Evolutionary conservation across 2,797 vertebrate species (phyloP), one percentile per base, ranked within the genome.

Genomic region (Acropternis orthonyx): DNA sequence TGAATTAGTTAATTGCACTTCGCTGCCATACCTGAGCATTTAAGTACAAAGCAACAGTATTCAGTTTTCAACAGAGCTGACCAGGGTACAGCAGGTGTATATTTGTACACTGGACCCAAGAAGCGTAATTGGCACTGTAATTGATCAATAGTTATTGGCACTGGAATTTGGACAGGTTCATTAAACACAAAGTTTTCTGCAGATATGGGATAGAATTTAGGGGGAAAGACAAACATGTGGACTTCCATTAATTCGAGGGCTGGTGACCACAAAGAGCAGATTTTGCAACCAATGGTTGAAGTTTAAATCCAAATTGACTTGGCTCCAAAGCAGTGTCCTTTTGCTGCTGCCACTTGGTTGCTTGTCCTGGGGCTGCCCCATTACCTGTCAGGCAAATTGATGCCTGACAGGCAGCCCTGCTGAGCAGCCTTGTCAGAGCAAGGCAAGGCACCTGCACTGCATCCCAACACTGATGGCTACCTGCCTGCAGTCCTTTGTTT

Each of bases 351-450:
- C 6, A 2, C 32, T 49, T 49, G 27, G 41, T 36, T 63, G 8
- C 5, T 10, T 23, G 37, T 36, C 3, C 0, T 0, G 0, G n/a
- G 21, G n/a, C n/a, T 87, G 71, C 27, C 54, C 37, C 0, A 0
- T 19, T 55, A 21, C 34, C 72, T 19, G 8, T 26, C 10, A 18
- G 71, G 52, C 9, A 76, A 63, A 36, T 0, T 9, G 22, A 3
- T 44, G 59, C 8, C 7, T 66, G 46, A 39, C 66, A 66, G 72
- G 17, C 27, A 21, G 59, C 49, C 37, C 54, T 17, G 14, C 34
- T 9, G 4, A 5, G 12, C 56, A 80, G 34, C 16, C 21, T 19
- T 28, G 26, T 41, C 41, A 85, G 49, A 1, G 1, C 0, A 2
- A 49, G 46, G 32, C 9, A 15, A 62, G n/a, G 58, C n/a, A 52